Base-by-base conservation (phyloP, 2,113 vertebrate genomes). In the Capreolus pygargus region DNA sequence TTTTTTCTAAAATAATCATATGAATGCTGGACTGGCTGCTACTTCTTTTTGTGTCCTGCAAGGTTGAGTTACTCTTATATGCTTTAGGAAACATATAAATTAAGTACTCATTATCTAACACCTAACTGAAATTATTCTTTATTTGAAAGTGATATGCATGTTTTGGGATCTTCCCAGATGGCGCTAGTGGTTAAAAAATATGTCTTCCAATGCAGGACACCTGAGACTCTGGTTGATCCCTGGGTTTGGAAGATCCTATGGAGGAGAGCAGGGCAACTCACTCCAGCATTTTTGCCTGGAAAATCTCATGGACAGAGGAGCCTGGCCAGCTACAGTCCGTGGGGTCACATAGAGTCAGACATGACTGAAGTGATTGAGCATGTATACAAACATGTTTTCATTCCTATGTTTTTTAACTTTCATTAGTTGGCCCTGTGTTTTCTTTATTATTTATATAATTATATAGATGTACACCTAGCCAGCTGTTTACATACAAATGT, bases 301-400 rank as follows among this genome's bases (percentile, higher is more conserved):
- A 3, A 25, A 76, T 76, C 36, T 43, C 36, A 76, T 27, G 36
- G 70, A 23, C 36, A 76, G 8, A 76, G 23, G 5, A 76, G 11
- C 23, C 21, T 76, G 70, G 70, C 10, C 0, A 0, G 23, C 21
- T 25, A 27, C 36, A 14, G 70, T 43, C 36, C 23, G 43, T 0
- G 3, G 70, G 36, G 39, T 43, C 70, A 43, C 11, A 74, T 25
- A 14, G 6, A 74, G 12, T 25, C 12, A 43, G 12, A 74, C 70
- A 74, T 43, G 23, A 74, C 70, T 74, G 36, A 74, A 25, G 0
- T 14, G 23, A 43, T 21, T 74, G 36, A 43, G 70, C 11, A 27
- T 0, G 2, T 25, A 14, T 23, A 25, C 36, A 25, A 43, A 43
- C 28, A 81, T n/a, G 7, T 1, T 76, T 88, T 74, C 14, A 74